Percentiles rank a stretch among this genome's conserved stretches.
Conservation (phyloP, 2,113 vertebrate genomes). For the Coptodon bakossiorum region DNA sequence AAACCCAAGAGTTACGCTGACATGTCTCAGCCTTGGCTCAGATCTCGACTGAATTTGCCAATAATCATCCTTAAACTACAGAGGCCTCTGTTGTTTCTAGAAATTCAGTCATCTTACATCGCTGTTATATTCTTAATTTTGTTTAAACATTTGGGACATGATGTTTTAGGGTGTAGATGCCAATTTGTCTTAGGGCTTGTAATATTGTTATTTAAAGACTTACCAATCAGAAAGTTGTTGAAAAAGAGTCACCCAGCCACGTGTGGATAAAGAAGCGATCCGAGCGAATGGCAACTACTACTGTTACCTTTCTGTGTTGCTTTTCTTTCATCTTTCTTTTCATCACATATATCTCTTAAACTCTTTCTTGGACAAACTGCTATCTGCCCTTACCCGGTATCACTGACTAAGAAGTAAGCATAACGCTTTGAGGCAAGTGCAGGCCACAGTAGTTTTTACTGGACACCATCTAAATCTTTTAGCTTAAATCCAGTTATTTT, state of each 20-base stretch:
- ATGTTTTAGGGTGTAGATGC: background rate
- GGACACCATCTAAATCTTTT: background rate
- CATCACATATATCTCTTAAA: background rate
- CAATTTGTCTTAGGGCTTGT: background rate
- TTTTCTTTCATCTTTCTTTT: background rate
- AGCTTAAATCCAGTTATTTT: background rate
- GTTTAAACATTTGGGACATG: background rate
- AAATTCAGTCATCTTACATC: slow-evolving; percentile 45
- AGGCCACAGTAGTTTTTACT: background rate
- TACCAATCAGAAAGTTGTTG: background rate
- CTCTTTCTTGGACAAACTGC: background rate
- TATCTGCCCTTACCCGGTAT: background rate
- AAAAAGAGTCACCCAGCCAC: background rate
- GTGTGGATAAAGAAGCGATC: background rate
- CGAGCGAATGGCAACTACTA: background rate
- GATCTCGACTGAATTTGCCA: background rate
- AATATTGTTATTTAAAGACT: background rate
- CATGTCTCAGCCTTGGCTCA: background rate
- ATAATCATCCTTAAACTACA: background rate
- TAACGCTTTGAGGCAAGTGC: background rate
- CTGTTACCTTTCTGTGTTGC: background rate
- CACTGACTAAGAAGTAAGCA: background rate
- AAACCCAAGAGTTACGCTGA: slow-evolving; percentile 36
- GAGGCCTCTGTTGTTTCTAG: slow-evolving; percentile 33
- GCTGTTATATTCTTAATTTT: background rate